Conservation (phyloP, 2,113 vertebrate species). For the Sapajus apella region DNA sequence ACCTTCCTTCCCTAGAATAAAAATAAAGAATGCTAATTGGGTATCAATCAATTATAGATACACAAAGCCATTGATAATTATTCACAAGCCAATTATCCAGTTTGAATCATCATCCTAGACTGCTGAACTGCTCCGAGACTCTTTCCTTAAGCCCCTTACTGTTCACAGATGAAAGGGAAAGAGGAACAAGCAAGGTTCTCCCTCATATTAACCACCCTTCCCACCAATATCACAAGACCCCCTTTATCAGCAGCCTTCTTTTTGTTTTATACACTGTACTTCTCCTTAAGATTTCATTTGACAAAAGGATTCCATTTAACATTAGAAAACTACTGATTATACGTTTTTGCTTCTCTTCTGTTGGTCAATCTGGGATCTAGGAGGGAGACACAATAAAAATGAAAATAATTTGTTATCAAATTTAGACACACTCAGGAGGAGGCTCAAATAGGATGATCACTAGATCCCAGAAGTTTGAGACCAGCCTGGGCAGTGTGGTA, state of each 20-base stretch:
- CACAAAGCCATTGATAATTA: not conserved
- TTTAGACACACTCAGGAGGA: not conserved
- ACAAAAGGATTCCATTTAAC: not conserved
- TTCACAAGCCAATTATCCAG: not conserved
- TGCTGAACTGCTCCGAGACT: not conserved
- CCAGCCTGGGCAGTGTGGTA: not conserved
- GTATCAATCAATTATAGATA: not conserved
- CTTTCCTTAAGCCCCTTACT: not conserved
- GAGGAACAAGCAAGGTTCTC: not conserved
- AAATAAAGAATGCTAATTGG: conserved; percentile 45
- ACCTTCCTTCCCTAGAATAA: conserved; percentile 89
- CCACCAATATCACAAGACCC: not conserved
- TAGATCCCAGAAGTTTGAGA: not conserved
- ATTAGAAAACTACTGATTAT: not conserved
- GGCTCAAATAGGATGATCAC: not conserved
- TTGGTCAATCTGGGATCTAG: not conserved
- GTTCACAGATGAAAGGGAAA: not conserved
- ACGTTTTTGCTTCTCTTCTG: not conserved
- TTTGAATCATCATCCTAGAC: not conserved
- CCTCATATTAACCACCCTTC: not conserved
- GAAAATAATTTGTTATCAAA: not conserved
- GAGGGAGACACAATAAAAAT: not conserved
- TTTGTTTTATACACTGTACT: not conserved
- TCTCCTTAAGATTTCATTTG: not conserved
- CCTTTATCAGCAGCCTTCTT: not conserved